Conservation (phyloP, 2,797 vertebrate species). For the Novumbra hubbsi region DNA sequence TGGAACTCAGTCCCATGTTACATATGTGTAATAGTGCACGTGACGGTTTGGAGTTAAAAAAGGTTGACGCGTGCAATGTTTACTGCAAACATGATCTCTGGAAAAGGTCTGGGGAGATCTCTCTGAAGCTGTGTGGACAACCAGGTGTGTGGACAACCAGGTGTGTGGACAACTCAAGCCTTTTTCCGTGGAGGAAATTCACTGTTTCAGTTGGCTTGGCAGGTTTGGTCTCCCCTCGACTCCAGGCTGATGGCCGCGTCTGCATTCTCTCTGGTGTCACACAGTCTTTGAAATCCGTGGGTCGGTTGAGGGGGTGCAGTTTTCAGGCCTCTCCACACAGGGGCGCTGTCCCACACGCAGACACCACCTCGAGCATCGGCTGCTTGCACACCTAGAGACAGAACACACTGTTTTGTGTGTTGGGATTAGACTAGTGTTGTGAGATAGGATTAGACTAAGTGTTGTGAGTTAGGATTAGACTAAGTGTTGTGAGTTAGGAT, state of each 20-base stretch:
- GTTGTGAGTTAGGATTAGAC: background rate
- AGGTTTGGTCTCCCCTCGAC: too few species aligned
- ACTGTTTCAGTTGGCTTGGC: too few species aligned
- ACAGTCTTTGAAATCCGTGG: background rate
- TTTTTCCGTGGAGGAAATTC: too few species aligned
- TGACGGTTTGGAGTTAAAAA: too few species aligned
- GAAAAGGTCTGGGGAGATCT: too few species aligned
- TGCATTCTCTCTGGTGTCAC: background rate
- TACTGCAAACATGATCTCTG: too few species aligned
- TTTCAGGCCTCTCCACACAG: constrained; percentile 66
- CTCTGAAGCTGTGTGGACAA: too few species aligned
- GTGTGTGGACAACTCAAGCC: too few species aligned
- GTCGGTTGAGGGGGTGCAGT: constrained; percentile 19
- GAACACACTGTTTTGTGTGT: background rate
- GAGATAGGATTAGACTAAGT: constrained; percentile 13
- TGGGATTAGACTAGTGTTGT: background rate
- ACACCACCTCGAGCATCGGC: constrained; percentile 33
- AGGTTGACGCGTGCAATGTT: too few species aligned
- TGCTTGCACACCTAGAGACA: constrained; percentile 49
- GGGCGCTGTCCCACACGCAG: constrained; percentile 54
- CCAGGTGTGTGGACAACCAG: too few species aligned
- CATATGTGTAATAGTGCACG: too few species aligned
- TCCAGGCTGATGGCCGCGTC: background rate
- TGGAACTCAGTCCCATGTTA: background rate
- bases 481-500: background rate